Conservation (phyloP, 2,113 vertebrate genomes). For the Rhipidura dahli region DNA sequence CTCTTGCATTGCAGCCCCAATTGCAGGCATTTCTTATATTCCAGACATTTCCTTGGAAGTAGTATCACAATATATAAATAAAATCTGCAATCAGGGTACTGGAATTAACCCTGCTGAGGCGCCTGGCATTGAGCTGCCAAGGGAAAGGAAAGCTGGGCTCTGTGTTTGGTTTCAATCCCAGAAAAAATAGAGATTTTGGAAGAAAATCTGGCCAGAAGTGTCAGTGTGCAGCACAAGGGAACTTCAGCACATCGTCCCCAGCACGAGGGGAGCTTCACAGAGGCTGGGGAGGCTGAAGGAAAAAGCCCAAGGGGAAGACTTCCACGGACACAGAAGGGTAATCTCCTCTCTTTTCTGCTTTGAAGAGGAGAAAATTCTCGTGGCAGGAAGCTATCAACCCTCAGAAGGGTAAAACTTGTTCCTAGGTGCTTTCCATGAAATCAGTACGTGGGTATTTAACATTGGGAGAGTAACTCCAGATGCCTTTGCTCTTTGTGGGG, state of each 20-base stretch:
- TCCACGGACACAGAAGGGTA: background rate
- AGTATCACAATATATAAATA: background rate
- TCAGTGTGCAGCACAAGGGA: background rate
- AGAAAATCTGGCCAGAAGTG: background rate
- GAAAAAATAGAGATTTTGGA: fast-evolving
- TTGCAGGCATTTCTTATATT: background rate
- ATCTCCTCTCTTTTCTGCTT: background rate
- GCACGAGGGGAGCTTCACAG: background rate
- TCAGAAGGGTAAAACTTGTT: background rate
- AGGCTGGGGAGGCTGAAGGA: background rate
- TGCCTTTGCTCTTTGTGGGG: background rate
- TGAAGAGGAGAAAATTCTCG: background rate
- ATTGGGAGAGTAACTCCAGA: background rate
- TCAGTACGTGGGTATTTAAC: fast-evolving
- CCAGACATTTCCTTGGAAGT: background rate
- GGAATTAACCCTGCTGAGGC: background rate
- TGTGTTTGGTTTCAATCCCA: background rate
- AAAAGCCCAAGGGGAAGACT: background rate
- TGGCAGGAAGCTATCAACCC: background rate
- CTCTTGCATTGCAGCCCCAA: background rate
- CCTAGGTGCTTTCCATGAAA: background rate
- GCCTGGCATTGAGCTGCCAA: background rate
- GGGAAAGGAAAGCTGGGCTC: background rate
- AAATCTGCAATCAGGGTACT: background rate
- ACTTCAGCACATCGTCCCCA: background rate